Base-by-base conservation (phyloP, 2,797 vertebrate genomes). In the Epinephelus malabaricus region DNA sequence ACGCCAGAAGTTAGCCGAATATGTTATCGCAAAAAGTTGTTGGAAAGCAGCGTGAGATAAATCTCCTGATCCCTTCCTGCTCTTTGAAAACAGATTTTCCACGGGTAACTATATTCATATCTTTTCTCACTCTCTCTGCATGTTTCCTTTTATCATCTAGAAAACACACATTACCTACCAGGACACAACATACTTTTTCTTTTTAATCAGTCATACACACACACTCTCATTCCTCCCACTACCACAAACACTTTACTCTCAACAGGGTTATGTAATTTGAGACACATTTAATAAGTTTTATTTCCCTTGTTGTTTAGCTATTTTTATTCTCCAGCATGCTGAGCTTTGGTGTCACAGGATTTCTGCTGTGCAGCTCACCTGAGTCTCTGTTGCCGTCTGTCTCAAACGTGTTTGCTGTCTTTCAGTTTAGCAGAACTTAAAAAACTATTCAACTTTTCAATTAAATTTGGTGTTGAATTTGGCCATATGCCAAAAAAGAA, bases 1-100 rank as follows among this genome's bases (percentile, higher is more conserved):
- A 72, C 6, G 43, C 7, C 60, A 72, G 51, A 71, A 73, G 53
- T 49, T 49, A 53, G 43, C 25, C 34, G 30, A 73, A 61, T 3
- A 46, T 23, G 59, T 79, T 60, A 50, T 59, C 53, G 15, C 17
- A 15, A 18, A 64, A 64, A 19, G 69, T 54, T 70, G 58, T 25
- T 45, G 59, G 62, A 60, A 63, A 49, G 61, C 69, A 13, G 72
- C 2, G 2, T 4, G 18, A 59, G 59, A 70, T 67, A 40, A 73
- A 81, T 63, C 50, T 69, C 8, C 21, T 2, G 46, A 58, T 70
- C 30, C 51, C 25, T 63, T 4, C 21, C 14, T 3, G 65, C 70
- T 59, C 30, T 13, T 27, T 14, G 4, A 40, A 6, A 25, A 40
- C 12, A 49, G 27, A 27, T 19, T 65, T 30, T 70, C 76, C 79